Evolutionary conservation across 2,888 invertebrate species (phyloP).

Genomic region (Acrobasis suavella): DNA sequence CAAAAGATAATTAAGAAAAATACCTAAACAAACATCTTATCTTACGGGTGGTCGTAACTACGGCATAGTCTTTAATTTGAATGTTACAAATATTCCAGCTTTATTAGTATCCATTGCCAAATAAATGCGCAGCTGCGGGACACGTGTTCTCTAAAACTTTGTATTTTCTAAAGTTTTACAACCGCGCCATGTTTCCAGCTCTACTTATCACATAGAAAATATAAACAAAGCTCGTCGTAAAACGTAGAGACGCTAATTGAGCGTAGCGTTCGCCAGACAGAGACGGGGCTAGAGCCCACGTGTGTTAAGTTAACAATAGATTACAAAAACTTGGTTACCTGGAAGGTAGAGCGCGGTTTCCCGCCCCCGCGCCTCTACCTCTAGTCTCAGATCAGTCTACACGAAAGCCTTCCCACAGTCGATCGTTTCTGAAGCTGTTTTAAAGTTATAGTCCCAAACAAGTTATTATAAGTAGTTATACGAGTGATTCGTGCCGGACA

Average conservation of each 20-base stretch:
- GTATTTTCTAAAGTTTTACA: constrained; percentile 49
- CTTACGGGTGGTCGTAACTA: constrained; percentile 7
- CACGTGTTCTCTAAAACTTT: constrained; percentile 50
- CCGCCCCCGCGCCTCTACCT: constrained; percentile 57
- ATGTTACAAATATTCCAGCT: constrained; percentile 4
- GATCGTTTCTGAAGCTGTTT: constrained; percentile 45
- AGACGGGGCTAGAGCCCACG: constrained; percentile 63
- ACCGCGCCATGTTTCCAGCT: constrained; percentile 43
- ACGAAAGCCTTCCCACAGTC: constrained; percentile 57
- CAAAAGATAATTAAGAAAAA: too few species aligned
- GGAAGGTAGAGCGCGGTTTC: constrained; percentile 62
- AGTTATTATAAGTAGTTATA: constrained; percentile 38
- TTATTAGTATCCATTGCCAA: constrained; percentile 10
- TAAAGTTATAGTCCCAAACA: constrained; percentile 28
- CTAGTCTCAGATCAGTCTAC: constrained; percentile 58
- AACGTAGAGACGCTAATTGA: constrained; percentile 45
- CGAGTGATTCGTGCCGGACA: constrained; percentile 41
- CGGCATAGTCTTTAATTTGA: background rate
- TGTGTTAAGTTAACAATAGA: constrained; percentile 77
- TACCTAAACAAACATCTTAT: background rate
- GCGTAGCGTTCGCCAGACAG: constrained; percentile 46
- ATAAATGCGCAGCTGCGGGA: constrained; percentile 41
- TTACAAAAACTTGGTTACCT: constrained; percentile 72
- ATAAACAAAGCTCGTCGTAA: constrained; percentile 68
- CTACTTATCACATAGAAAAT: constrained; percentile 60